Base-by-base conservation (phyloP, 1,140 invertebrate genomes). In the Drosophila takahashii region DNA sequence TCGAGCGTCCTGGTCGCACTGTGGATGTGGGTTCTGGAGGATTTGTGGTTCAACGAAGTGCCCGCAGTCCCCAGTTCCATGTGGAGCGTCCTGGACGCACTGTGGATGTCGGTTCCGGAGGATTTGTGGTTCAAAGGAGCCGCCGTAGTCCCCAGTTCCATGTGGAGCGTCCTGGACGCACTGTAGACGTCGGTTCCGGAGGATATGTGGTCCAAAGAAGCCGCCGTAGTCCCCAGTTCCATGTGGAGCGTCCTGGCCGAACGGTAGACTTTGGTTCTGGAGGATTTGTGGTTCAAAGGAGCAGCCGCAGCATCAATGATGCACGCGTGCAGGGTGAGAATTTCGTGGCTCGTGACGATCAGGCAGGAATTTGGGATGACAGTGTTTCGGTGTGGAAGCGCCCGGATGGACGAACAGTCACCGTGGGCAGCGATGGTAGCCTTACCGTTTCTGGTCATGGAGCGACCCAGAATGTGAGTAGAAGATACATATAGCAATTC, bases 341-440 rank as follows among this genome's bases (percentile, higher is more conserved):
- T 7, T 83, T 83, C 39, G 79, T 83, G 7, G 79, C 79, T 11
- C 70, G 70, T 39, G 64, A 51, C 13, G 36, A 84, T 71, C 76
- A 83, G 13, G 80, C 75, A 8, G 79, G 79, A 0, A 29, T 74
- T 2, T 83, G 79, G 79, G 65, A 84, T 8, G 26, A 51, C 0
- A 7, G 39, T 10, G 64, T 83, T 7, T 83, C 79, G 4, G 47
- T 66, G 5, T 83, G 79, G 79, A 83, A 61, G 26, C 79, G 79
- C 29, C 42, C 75, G 0, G 75, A 84, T 32, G 80, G 80, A 34
- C 80, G 80, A 10, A 83, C 80, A 1, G 80, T 83, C 0, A 16
- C 52, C 6, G 4, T 79, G 0, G 75, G 52, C 11, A 2, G 6
- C 1, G 6, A 47, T n/a, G 80, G 76, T 11, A 62, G 39, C 3